Base-by-base conservation (phyloP, 2,888 invertebrate species). In the Cordylochernes scorpioides region DNA sequence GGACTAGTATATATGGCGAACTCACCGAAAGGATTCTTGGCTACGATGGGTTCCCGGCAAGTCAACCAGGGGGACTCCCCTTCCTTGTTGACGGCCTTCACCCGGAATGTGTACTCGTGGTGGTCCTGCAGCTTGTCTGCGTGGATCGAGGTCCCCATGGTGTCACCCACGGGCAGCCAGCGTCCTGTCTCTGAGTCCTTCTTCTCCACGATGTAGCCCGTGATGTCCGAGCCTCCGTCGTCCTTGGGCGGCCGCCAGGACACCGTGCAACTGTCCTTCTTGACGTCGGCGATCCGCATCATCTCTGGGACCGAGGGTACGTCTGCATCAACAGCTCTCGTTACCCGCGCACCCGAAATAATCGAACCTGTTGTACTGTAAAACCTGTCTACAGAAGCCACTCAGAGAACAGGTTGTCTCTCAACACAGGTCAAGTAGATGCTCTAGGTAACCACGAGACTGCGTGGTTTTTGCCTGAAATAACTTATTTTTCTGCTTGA, bases 81-180 rank as follows among this genome's bases (percentile, higher is more conserved):
- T 57, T 91, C 86, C 51, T 84, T 82, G 54, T 94, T 97, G 32
- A 86, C 74, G 16, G 94, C 94, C 42, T 75, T 77, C 1, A 97
- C 91, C 39, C 94, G 67, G 62, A 97, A 88, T 58, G 82, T 86
- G 59, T 97, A 99, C 52, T 86, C 80, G 59, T 88, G 77, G 55
- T 91, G 75, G 24, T 84, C 73, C 8, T 78, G 84, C 39, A 97
- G 61, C 30, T 77, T 75, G 53, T 74, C 69, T 49, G 88, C 74
- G 35, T 72, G 71, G 22, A 78, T 66, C 31, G 66, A 71, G 39
- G 70, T 71, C 44, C 68, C 64, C 8, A 82, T 75, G 29, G 53
- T 46, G 58, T 88, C 86, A 28, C 80, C 84, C 28, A 82, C 84
- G 12, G 86, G 80, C 39, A 86, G 71, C 91, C 91, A 91, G 49